Conservation (phyloP, 2,797 vertebrate genomes). For the Erpetoichthys calabaricus region DNA sequence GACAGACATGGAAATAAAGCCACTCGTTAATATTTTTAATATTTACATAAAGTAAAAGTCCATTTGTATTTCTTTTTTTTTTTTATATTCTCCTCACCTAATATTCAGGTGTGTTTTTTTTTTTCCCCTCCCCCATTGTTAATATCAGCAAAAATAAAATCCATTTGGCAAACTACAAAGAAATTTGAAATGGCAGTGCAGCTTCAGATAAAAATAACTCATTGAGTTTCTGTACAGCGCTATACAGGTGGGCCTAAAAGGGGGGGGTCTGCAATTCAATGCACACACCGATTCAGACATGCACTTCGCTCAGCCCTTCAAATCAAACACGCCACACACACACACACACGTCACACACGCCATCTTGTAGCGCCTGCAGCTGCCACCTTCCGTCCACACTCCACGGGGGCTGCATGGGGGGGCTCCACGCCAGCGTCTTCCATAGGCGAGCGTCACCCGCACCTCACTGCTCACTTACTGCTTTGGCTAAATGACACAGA, state of each 20-base stretch:
- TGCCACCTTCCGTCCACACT: no score
- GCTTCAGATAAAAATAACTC: constrained; percentile 66
- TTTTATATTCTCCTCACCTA: constrained; percentile 4
- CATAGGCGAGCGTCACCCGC: constrained; percentile 19
- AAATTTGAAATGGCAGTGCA: constrained; percentile 72
- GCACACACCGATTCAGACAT: no score
- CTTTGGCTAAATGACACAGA: constrained; percentile 62
- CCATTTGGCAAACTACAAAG: constrained; percentile 76
- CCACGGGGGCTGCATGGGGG: no score
- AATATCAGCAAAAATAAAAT: constrained; percentile 71
- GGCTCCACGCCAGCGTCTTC: constrained; percentile 16
- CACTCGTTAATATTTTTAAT: constrained; percentile 57
- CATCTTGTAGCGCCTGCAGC: no score
- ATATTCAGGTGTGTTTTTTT: constrained; percentile 25
- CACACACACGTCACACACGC: no score
- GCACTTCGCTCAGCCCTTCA: no score
- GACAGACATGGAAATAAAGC: no score
- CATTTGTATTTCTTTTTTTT: constrained; percentile 22
- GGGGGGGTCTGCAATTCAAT: no score
- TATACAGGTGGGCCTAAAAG: no score
- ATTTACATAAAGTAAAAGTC: constrained; percentile 44
- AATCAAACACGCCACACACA: no score
- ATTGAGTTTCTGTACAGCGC: constrained; percentile 25
- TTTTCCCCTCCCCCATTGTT: constrained; percentile 22
- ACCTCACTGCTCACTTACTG: constrained; percentile 68